Evolutionary conservation across 2,888 invertebrate species (phyloP).

Genomic region (Drosophila borealis): DNA sequence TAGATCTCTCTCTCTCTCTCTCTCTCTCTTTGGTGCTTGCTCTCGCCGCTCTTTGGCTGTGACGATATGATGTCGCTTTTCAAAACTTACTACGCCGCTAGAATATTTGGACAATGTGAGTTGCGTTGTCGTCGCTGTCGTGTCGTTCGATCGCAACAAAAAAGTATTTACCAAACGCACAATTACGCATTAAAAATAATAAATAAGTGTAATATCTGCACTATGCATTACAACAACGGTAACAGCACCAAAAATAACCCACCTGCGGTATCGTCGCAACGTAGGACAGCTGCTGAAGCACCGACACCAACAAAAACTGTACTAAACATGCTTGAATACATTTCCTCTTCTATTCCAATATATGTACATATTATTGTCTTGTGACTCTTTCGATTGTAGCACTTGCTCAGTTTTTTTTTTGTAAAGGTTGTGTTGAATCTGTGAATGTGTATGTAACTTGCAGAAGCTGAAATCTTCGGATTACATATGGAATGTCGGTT

Average conservation of each 20-base stretch:
- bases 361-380: background rate
- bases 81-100: constrained; percentile 74
- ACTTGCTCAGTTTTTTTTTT: no score
- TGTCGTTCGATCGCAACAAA: constrained; percentile 33
- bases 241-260: constrained; percentile 13
- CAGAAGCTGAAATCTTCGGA: no score
- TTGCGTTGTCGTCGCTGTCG: constrained; percentile 65
- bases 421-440: no score
- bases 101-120: constrained; percentile 74
- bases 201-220: constrained; percentile 5
- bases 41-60: constrained; percentile 7
- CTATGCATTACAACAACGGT: constrained; percentile 38
- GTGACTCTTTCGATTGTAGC: background rate
- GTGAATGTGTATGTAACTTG: no score
- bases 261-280: constrained; percentile 1
- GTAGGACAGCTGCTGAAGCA: constrained; percentile 14
- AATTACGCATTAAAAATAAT: constrained; percentile 7
- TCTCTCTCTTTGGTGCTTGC: constrained; percentile 2
- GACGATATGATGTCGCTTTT: constrained; percentile 18
- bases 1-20: constrained; percentile 14
- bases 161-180: constrained; percentile 14
- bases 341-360: constrained; percentile 2
- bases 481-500: no score
- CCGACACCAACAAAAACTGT: constrained; percentile 37
- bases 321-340: constrained; percentile 35